Percentiles rank a stretch among this genome's conserved stretches.
phyloP scores from a whole-genome alignment of 2,888 invertebrate species.

The Eurois occulta region DNA sequence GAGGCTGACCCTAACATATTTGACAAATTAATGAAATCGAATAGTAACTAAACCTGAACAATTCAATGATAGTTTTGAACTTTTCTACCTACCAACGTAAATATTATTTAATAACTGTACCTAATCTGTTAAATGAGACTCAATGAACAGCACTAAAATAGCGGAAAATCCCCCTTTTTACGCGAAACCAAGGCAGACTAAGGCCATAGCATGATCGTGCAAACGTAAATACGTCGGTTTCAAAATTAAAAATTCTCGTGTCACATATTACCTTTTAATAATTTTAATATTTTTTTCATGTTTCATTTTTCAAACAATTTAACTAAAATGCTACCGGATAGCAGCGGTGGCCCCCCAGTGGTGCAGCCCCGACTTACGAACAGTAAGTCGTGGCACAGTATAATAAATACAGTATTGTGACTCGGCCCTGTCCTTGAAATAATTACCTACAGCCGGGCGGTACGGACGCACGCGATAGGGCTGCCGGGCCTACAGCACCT shows the following conservation, averaged over 20 bases:
- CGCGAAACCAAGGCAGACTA: not conserved
- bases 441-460: too few relatives aligned
- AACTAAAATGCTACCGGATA: not conserved
- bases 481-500: too few relatives aligned
- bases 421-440: too few relatives aligned
- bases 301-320: not conserved
- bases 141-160: not conserved
- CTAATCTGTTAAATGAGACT: not conserved
- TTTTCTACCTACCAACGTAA: not conserved
- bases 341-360: too few relatives aligned
- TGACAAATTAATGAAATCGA: not conserved
- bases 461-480: too few relatives aligned
- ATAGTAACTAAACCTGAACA: not conserved
- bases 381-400: too few relatives aligned
- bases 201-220: not conserved
- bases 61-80: not conserved
- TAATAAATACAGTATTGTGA: too few relatives aligned
- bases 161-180: not conserved
- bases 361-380: too few relatives aligned
- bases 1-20: too few relatives aligned
- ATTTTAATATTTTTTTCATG: not conserved
- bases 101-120: too few relatives aligned
- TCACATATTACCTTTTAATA: not conserved
- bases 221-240: too few relatives aligned
- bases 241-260: not conserved